A percentile compares a stretch with the other conserved stretches of the same genome.
These are phyloP conservation scores for Melolontha melolontha DNA, from an alignment of 2,888 invertebrate genomes.

Conservation along the genomic window DNA sequence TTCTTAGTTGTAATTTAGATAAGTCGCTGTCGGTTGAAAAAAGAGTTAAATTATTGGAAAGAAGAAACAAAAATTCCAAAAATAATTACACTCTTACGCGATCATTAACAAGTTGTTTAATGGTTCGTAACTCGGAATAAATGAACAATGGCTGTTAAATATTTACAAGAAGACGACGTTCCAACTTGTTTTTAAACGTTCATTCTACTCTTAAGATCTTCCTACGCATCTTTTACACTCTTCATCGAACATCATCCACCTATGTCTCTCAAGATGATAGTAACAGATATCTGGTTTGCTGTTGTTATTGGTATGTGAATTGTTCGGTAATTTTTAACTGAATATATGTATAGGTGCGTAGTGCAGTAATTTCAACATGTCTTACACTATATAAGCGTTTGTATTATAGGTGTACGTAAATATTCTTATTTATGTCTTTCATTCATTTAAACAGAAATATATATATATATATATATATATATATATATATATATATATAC, in stretches of 20 bases:
- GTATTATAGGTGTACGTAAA: too few species aligned
- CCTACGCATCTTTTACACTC: conserved; percentile 39
- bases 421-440: too few species aligned
- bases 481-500: too few species aligned
- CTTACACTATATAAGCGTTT: too few species aligned
- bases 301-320: conserved; percentile 15
- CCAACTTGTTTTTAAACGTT: conserved; percentile 36
- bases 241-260: conserved; percentile 21
- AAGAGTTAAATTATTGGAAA: conserved; percentile 29
- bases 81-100: conserved; percentile 41
- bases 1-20: conserved; percentile 36
- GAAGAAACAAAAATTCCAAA: conserved; percentile 17
- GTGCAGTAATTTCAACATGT: too few species aligned
- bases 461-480: too few species aligned
- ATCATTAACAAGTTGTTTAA: conserved; percentile 42
- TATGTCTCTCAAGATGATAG: conserved; percentile 8
- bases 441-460: too few species aligned
- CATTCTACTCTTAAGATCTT: conserved; percentile 20
- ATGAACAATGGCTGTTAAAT: conserved; percentile 44
- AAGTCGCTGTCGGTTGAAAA: conserved; percentile 18
- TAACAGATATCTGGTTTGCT: conserved; percentile 19
- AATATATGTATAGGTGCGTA: too few species aligned
- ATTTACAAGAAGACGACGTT: conserved; percentile 40
- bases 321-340: too few species aligned
- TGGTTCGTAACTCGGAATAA: conserved; percentile 42